These are phyloP conservation scores for Habropoda laboriosa DNA, from an alignment of 1,140 invertebrate genomes.

Conservation along the genomic window DNA sequence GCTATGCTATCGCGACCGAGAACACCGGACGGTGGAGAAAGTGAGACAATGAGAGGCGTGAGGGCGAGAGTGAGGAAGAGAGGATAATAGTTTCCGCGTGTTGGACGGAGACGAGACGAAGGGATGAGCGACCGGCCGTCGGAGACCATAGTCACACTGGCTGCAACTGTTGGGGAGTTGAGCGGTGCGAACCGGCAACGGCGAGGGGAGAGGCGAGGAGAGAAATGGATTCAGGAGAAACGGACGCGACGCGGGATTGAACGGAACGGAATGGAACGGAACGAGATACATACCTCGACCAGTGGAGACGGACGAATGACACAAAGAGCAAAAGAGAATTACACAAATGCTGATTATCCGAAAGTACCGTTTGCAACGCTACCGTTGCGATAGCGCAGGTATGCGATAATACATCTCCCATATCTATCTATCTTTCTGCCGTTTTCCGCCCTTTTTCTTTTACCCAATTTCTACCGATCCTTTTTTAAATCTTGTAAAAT, in stretches of 20 bases:
- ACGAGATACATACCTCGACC: constrained; percentile 16
- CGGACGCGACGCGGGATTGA: constrained; percentile 24
- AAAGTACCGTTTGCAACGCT: constrained; percentile 41
- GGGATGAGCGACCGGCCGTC: constrained; percentile 32
- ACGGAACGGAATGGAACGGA: constrained; percentile 37
- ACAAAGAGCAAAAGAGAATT: constrained; percentile 38
- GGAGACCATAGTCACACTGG: constrained; percentile 10
- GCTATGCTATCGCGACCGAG: background rate
- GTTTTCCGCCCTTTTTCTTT: background rate
- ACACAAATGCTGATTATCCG: constrained; percentile 48
- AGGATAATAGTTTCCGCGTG: background rate
- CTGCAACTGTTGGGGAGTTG: constrained; percentile 32
- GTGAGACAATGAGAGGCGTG: background rate
- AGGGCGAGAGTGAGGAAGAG: no score
- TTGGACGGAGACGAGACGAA: constrained; percentile 15
- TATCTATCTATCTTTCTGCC: constrained; percentile 4
- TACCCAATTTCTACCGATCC: no score
- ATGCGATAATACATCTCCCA: constrained; percentile 18
- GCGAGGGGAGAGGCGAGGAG: background rate
- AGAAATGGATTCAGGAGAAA: constrained; percentile 40
- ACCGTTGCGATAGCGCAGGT: constrained; percentile 23
- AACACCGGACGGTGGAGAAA: background rate
- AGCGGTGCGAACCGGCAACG: constrained; percentile 7
- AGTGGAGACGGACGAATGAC: constrained; percentile 26
- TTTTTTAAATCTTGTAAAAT: no score